Conservation (phyloP, 2,888 invertebrate species). For the Andrena bucephala region DNA sequence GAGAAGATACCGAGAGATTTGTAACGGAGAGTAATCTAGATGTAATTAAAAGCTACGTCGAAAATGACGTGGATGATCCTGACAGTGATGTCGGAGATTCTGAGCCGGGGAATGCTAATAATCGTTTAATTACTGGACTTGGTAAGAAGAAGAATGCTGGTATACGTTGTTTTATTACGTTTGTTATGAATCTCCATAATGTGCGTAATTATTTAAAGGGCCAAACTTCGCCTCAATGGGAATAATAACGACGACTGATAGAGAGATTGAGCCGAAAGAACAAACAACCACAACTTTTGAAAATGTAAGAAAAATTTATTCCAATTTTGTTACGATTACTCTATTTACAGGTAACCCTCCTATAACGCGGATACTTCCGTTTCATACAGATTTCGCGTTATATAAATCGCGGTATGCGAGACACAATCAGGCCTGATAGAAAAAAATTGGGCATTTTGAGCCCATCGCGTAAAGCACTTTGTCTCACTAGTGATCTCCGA, state of each 20-base stretch:
- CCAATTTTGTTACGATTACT: too few relatives aligned
- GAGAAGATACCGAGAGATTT: conserved; percentile 83
- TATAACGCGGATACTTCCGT: too few relatives aligned
- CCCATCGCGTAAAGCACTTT: too few relatives aligned
- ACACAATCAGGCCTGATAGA: too few relatives aligned
- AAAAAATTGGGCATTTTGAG: too few relatives aligned
- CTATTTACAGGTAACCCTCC: too few relatives aligned
- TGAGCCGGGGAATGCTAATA: conserved; percentile 24
- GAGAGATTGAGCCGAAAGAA: conserved; percentile 82
- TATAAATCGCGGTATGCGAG: too few relatives aligned
- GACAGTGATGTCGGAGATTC: conserved; percentile 61
- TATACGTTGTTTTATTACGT: not conserved
- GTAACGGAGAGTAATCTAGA: conserved; percentile 85
- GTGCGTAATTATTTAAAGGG: conserved; percentile 81
- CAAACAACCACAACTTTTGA: conserved; percentile 58
- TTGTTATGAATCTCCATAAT: conserved; percentile 15
- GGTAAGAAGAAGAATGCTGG: conserved; percentile 75
- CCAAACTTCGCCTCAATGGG: conserved; percentile 93
- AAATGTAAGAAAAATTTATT: conserved; percentile 64
- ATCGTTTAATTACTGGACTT: conserved; percentile 77
- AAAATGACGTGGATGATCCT: conserved; percentile 77
- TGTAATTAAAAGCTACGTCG: conserved; percentile 84
- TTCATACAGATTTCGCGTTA: too few relatives aligned
- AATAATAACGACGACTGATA: conserved; percentile 86
- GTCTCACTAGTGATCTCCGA: too few relatives aligned